Conservation (phyloP, 2,113 vertebrate species). For the Thamnaconus septentrionalis region DNA sequence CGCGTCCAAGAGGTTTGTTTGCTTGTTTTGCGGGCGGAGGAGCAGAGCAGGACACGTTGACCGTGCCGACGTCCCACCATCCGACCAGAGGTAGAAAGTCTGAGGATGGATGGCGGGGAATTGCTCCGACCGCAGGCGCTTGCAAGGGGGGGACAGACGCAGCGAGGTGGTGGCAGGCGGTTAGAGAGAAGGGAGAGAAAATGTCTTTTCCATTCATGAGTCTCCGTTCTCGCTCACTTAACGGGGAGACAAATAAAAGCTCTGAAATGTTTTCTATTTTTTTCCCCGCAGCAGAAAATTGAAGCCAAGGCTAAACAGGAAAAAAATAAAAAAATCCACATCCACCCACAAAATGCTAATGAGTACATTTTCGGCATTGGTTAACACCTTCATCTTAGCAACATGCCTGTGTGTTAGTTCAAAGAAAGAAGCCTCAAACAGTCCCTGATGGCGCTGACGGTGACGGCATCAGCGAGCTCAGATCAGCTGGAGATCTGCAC, state of each 20-base stretch:
- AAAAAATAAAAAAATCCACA: slow-evolving; percentile 1
- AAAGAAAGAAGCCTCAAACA: slow-evolving; percentile 40
- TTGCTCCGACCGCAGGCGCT: slow-evolving; percentile 23
- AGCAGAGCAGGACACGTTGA: slow-evolving; percentile 25
- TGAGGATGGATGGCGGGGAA: slow-evolving; percentile 17
- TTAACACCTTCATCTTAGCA: slow-evolving; percentile 34
- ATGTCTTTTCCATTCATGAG: slow-evolving; percentile 40
- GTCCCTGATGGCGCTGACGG: slow-evolving; percentile 35
- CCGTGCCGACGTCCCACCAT: slow-evolving; percentile 33
- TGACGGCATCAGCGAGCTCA: slow-evolving; percentile 14
- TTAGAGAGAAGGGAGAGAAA: background rate
- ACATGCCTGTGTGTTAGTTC: slow-evolving; percentile 38
- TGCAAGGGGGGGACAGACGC: background rate
- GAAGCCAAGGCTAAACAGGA: slow-evolving; percentile 5
- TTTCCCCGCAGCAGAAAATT: slow-evolving; percentile 30
- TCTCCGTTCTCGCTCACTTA: slow-evolving; percentile 10
- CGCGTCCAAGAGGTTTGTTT: slow-evolving; percentile 25
- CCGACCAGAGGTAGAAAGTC: slow-evolving; percentile 30
- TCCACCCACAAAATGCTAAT: slow-evolving; percentile 20
- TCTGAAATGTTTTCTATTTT: slow-evolving; percentile 24
- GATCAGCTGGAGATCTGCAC: slow-evolving; percentile 25
- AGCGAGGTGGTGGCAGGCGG: background rate
- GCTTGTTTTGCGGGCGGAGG: slow-evolving; percentile 4
- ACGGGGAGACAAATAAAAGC: slow-evolving; percentile 10
- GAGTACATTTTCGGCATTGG: slow-evolving; percentile 31